These are phyloP conservation scores for Macquaria ambigua DNA, from an alignment of 2,113 vertebrate genomes.

Conservation along the genomic window DNA sequence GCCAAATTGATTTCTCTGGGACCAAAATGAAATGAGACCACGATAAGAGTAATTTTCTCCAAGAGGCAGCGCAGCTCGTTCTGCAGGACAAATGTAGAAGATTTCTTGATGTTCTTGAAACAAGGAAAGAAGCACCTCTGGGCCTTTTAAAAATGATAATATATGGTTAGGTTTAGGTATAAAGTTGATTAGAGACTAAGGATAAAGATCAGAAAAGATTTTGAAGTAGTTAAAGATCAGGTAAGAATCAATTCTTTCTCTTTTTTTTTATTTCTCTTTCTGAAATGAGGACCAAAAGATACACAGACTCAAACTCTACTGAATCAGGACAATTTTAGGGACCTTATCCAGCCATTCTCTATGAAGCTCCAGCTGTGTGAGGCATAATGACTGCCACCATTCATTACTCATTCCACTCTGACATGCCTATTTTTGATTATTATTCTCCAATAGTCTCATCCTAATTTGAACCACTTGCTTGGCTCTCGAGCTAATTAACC, in stretches of 20 bases:
- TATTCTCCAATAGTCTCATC: constrained; percentile 61
- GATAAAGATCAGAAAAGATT: background rate
- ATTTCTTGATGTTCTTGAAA: background rate
- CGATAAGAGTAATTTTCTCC: constrained; percentile 27
- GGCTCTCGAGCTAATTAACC: constrained; percentile 71
- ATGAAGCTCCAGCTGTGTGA: constrained; percentile 59
- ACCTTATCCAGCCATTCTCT: constrained; percentile 39
- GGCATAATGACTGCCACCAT: constrained; percentile 34
- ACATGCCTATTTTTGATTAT: constrained; percentile 66
- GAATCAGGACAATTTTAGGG: constrained; percentile 25
- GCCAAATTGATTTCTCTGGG: constrained; percentile 33
- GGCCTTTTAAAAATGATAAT: background rate
- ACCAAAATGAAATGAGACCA: constrained; percentile 35
- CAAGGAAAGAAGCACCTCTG: background rate
- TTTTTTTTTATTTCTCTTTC: background rate
- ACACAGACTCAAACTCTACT: background rate
- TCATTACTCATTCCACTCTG: constrained; percentile 54
- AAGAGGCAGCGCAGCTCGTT: background rate
- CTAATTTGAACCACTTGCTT: constrained; percentile 70
- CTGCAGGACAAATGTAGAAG: constrained; percentile 7
- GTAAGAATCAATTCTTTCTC: background rate
- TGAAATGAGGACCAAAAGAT: constrained; percentile 9
- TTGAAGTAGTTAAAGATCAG: background rate
- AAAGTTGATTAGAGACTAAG: background rate
- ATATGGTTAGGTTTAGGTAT: background rate